Evolutionary conservation across 2,797 vertebrate genomes (phyloP).

Genomic region (Carapus acus): DNA sequence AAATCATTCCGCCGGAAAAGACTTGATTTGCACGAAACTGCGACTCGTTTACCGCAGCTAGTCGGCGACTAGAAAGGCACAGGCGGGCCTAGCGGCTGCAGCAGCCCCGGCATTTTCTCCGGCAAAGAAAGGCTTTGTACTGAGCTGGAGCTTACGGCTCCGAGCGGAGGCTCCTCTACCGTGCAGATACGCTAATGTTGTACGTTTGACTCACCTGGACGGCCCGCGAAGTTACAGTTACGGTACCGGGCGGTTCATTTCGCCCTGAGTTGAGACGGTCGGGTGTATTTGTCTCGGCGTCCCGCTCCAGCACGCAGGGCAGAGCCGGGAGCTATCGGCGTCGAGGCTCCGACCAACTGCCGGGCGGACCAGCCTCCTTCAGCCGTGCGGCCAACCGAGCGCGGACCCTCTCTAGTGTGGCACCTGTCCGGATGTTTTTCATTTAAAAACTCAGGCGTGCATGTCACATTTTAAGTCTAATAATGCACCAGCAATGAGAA

Average conservation of each 20-base stretch:
- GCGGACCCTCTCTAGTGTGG: slow-evolving; percentile 42
- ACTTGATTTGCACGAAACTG: neutral
- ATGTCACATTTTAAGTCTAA: too few species aligned
- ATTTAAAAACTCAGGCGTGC: too few species aligned
- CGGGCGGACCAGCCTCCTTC: slow-evolving; percentile 59
- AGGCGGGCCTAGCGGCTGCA: slow-evolving; percentile 70
- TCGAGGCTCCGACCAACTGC: slow-evolving; percentile 46
- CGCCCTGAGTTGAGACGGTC: slow-evolving; percentile 18
- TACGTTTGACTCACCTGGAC: slow-evolving; percentile 45
- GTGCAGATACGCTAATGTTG: slow-evolving; percentile 2
- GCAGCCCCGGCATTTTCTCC: slow-evolving; percentile 75
- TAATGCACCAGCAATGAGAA: too few species aligned
- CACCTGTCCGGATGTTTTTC: neutral
- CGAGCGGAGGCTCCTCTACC: slow-evolving; percentile 21
- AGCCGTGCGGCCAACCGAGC: slow-evolving; percentile 44
- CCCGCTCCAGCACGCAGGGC: slow-evolving; percentile 42
- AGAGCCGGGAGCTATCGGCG: slow-evolving; percentile 40
- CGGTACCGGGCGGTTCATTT: neutral
- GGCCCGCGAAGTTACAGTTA: neutral
- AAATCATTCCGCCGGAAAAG: neutral
- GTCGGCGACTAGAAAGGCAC: slow-evolving; percentile 60
- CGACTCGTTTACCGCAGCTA: slow-evolving; percentile 33
- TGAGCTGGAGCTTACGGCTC: slow-evolving; percentile 37
- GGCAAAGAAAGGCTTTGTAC: slow-evolving; percentile 71
- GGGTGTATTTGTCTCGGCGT: slow-evolving; percentile 18